Conservation (phyloP, 1,140 invertebrate genomes). For the Cylas formicarius region DNA sequence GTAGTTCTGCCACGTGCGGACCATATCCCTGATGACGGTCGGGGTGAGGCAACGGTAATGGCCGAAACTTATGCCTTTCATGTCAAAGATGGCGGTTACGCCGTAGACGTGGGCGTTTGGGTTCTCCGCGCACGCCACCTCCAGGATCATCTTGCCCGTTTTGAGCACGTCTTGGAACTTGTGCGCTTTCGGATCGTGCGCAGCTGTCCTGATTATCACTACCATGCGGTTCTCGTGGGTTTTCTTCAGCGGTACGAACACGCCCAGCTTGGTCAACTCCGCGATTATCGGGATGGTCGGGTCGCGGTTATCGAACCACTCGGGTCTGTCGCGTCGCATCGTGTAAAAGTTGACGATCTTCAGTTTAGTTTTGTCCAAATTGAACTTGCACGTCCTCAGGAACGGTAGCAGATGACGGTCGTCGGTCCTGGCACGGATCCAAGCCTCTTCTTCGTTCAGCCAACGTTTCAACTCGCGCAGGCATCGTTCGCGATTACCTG, state of each 20-base stretch:
- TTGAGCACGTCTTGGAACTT: slow-evolving; percentile 54
- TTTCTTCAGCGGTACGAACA: slow-evolving; percentile 51
- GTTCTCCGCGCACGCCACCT: slow-evolving; percentile 47
- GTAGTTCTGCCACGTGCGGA: slow-evolving; percentile 62
- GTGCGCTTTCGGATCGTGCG: slow-evolving; percentile 50
- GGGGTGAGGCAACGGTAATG: slow-evolving; percentile 56
- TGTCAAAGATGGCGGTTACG: slow-evolving; percentile 53
- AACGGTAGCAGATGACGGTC: slow-evolving; percentile 51
- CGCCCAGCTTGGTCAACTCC: slow-evolving; percentile 51
- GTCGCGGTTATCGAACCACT: slow-evolving; percentile 57
- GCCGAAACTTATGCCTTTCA: slow-evolving; percentile 48
- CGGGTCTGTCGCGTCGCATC: slow-evolving; percentile 46
- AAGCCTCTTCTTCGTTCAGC: slow-evolving; percentile 21
- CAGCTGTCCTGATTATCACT: slow-evolving; percentile 50
- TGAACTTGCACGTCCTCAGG: slow-evolving; percentile 54
- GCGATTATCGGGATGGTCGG: slow-evolving; percentile 50
- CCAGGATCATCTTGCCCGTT: slow-evolving; percentile 50
- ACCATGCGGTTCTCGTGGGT: slow-evolving; percentile 45
- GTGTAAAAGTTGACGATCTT: slow-evolving; percentile 53
- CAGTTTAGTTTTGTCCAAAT: slow-evolving; percentile 48
- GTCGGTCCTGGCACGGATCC: slow-evolving; percentile 36
- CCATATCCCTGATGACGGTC: slow-evolving; percentile 49
- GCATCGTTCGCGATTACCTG: slow-evolving; percentile 14
- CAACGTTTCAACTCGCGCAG: slow-evolving; percentile 26
- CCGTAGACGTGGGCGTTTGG: slow-evolving; percentile 50